Evolutionary conservation across 2,113 vertebrate genomes (phyloP), one percentile per base, ranked within the genome.

Genomic region (Lagopus leucura): DNA sequence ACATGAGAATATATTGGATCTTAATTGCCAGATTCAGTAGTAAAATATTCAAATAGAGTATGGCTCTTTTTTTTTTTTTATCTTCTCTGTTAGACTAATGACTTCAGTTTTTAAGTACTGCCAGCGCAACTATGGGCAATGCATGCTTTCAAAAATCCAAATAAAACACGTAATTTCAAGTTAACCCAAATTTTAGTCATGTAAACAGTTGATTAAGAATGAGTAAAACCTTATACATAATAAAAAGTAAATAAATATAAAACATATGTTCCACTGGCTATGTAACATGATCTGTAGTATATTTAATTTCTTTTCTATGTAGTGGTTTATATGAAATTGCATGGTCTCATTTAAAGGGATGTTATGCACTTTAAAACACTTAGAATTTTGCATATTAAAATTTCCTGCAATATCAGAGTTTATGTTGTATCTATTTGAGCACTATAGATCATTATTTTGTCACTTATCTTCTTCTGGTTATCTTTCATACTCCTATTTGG

Each of bases 191-290:
- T 96, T 94, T 82, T 52, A 94, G 63, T 91, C 82, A 36, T 88
- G 88, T 96, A 96, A 97, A 96, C 73, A 91, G 96, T 95, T 97
- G 95, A 96, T 96, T 95, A 96, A 81, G 75, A 94, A 94, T 79
- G 90, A 97, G 66, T 92, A 80, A 97, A 95, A 94, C 84, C 87
- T 66, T 96, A 71, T 96, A 79, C 32, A 90, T 57, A 73, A 71
- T 45, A 70, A 96, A 94, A 93, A 48, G 38, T 22, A 52, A 86
- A 34, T 55, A 95, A 95, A 96, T 93, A 90, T 28, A 93, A 97
- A 97, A 86, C 92, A 89, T 97, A 86, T 97, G 88, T 88, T 87
- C 27, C 73, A 81, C 9, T 78, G 79, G 94, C 97, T 89, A 47
- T 94, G 75, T 92, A 94, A 95, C 47, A 61, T 12, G 38, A 92